A percentile compares a stretch with the other conserved stretches of the same genome.
Conservation (phyloP, 2,113 vertebrate species). For the Numida meleagris region DNA sequence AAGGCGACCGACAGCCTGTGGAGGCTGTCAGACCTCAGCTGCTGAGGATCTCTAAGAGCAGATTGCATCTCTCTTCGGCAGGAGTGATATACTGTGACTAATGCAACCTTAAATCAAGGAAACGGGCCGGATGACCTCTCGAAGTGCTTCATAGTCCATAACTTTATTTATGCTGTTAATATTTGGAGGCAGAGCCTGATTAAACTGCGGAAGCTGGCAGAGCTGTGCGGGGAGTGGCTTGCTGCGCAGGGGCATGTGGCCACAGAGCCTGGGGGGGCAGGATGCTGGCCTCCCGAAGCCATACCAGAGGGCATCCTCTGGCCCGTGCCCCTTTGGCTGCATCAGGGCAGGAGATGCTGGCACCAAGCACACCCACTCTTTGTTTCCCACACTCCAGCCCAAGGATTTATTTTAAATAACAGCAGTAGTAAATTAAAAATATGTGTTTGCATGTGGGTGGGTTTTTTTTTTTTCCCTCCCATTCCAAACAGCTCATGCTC, state of each 20-base stretch:
- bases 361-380: rapidly evolving
- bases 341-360: neutral
- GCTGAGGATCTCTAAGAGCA: constrained; percentile 32
- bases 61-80: constrained; percentile 56
- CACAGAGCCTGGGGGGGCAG: rapidly evolving
- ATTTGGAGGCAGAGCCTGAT: constrained; percentile 23
- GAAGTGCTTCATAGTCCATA: constrained; percentile 4
- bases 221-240: neutral
- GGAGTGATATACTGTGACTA: constrained; percentile 38
- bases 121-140: constrained; percentile 43
- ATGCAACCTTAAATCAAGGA: constrained; percentile 53
- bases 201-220: neutral
- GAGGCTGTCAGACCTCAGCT: constrained; percentile 24
- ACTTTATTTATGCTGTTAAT: constrained; percentile 21
- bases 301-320: neutral
- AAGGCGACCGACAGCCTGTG: neutral
- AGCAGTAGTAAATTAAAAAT: neutral
- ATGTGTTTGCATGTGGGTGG: neutral
- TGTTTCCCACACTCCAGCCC: neutral
- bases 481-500: rapidly evolving
- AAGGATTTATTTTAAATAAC: neutral
- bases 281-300: neutral
- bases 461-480: neutral
- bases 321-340: neutral
- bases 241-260: neutral